Percentiles rank a stretch among this genome's conserved stretches.
These are phyloP conservation scores for Atractosteus spatula DNA, from an alignment of 2,113 vertebrate genomes.

Conservation along the genomic window DNA sequence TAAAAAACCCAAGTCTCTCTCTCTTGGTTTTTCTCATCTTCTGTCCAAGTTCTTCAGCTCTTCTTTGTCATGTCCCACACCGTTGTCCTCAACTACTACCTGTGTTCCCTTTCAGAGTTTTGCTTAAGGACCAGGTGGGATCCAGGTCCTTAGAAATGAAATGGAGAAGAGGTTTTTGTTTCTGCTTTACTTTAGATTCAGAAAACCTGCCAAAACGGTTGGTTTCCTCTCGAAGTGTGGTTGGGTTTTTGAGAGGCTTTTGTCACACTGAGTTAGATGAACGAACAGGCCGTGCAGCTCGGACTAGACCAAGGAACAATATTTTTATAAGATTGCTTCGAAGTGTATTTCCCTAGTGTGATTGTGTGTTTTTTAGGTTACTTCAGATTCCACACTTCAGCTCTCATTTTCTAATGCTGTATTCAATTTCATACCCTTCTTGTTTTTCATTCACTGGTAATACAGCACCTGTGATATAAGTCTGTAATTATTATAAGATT, in stretches of 20 bases:
- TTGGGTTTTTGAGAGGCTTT: constrained; percentile 26
- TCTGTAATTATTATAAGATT: no score
- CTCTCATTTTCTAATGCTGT: neutral
- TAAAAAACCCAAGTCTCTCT: neutral
- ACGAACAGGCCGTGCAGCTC: constrained; percentile 38
- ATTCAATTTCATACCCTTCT: neutral
- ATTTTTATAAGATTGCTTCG: constrained; percentile 56
- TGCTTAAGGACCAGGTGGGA: constrained; percentile 38
- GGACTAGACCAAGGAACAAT: constrained; percentile 56
- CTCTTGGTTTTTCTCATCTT: neutral
- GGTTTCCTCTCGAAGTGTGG: constrained; percentile 14
- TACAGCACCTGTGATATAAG: no score
- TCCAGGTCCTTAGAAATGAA: constrained; percentile 32
- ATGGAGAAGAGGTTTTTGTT: constrained; percentile 26
- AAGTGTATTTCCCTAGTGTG: constrained; percentile 33
- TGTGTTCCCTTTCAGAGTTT: constrained; percentile 23
- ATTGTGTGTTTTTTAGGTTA: constrained; percentile 28
- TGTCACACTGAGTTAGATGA: constrained; percentile 58
- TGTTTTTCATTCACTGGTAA: no score
- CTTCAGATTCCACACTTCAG: constrained; percentile 17
- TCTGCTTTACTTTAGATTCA: constrained; percentile 9
- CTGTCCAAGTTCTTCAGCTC: neutral
- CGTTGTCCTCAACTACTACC: constrained; percentile 4
- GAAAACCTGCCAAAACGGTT: constrained; percentile 15
- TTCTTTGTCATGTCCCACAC: neutral